Evolutionary conservation across 2,797 vertebrate species (phyloP).

Genomic region (Tragopan temminckii): DNA sequence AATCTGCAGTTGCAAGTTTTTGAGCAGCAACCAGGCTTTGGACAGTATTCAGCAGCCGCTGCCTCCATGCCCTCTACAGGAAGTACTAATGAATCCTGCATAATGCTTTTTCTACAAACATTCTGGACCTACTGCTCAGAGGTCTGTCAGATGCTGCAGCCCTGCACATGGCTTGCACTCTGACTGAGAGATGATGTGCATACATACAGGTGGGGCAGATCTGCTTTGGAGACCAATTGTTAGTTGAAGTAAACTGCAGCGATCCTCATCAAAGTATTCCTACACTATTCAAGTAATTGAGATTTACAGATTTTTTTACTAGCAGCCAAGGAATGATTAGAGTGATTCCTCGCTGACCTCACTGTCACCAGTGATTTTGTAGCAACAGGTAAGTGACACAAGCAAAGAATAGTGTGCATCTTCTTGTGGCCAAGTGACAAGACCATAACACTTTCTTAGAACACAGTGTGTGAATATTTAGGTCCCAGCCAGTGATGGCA

Average conservation of each 20-base stretch:
- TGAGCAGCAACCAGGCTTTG: background rate
- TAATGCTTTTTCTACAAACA: background rate
- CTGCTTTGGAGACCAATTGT: background rate
- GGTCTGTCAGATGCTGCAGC: background rate
- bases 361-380: background rate
- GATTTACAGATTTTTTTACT: background rate
- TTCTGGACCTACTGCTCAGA: background rate
- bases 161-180: fast-evolving
- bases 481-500: background rate
- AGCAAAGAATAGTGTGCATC: background rate
- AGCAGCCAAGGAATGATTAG: background rate
- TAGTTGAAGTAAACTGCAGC: background rate
- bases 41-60: background rate
- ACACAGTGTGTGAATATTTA: background rate
- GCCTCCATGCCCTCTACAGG: background rate
- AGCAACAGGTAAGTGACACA: background rate
- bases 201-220: background rate
- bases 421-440: background rate
- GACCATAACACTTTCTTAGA: background rate
- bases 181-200: fast-evolving
- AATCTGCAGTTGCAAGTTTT: background rate
- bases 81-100: background rate
- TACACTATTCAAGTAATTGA: background rate
- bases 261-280: background rate
- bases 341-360: background rate